Conservation (phyloP, 2,888 invertebrate species). For the Rugalucina vietnamica region DNA sequence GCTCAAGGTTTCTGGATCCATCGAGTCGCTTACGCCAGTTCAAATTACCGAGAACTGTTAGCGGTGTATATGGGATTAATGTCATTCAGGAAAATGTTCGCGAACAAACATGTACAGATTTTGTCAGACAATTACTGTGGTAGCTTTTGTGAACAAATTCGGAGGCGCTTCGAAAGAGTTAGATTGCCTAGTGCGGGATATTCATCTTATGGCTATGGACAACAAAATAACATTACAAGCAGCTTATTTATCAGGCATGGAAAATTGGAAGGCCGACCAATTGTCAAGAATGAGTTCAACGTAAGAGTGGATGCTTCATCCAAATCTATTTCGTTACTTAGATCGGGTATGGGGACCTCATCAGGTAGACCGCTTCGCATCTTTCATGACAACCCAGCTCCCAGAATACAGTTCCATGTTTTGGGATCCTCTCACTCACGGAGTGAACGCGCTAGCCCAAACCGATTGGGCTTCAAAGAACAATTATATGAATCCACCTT, state of each 20-base stretch:
- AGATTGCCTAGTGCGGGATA: neutral
- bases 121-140: conserved; percentile 11
- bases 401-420: neutral
- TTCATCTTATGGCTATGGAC: neutral
- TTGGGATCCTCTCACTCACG: neutral
- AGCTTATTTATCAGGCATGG: neutral
- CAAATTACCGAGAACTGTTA: conserved; percentile 16
- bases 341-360: neutral
- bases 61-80: conserved; percentile 2
- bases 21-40: neutral
- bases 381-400: neutral
- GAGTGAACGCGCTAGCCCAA: neutral
- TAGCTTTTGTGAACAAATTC: conserved; percentile 17
- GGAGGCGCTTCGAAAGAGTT: neutral
- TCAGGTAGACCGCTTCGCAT: neutral
- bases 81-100: neutral
- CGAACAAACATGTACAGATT: conserved; percentile 14
- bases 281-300: neutral
- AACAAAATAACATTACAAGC: neutral
- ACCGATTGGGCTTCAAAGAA: conserved; percentile 1
- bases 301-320: conserved; percentile 1
- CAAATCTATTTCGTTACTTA: neutral
- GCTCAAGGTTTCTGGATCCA: conserved; percentile 18
- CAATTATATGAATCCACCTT: neutral
- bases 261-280: neutral